Base-by-base conservation (phyloP, 2,888 invertebrate genomes). In the Toxonevra muliebris region DNA sequence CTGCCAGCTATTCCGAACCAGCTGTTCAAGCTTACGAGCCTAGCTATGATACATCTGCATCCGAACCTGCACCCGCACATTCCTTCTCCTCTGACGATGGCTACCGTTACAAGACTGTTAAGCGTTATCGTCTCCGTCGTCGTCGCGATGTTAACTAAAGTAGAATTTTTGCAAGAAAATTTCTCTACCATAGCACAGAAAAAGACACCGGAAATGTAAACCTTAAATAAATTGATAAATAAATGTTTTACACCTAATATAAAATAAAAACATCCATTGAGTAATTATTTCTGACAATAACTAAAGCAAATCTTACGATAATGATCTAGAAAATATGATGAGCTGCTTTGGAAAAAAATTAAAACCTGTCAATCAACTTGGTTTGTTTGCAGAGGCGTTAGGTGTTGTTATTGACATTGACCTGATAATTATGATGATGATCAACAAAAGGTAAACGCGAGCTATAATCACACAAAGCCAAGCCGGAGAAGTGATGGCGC, bases 101-200 rank as follows among this genome's bases (percentile, higher is more conserved):
- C 30, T 68, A 68, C 30, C 68, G 68, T 53, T 68, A 68, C 65
- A 65, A 42, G 53, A 52, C 68, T 15, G 61, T 68, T 7, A 68
- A 68, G 43, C 68, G 68, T 53, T 66, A 66, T 42, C 71, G 69
- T 52, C n/a, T 45, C 13, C 68, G 68, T 19, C 59, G 58, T 61
- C 59, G 66, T 50, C 63, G 30, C 30, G 30, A 30, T 30, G 30
- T 30, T 30, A 30, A 30, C 30, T 30, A 30, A n/a, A 52, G 52
- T 52, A 52, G 52, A 52, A 17, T 52, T 17, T 3, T 15, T 4
- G 11, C 15, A 13, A 1, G 52, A 52, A 52, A 10, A 10, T 52
- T n/a, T 52, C 17, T 17, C 19, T 52, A 10, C n/a, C 15, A 52
- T 52, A 15, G 10, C 10, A 10, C 7, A 4, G 19, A 52, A 17